phyloP scores from a whole-genome alignment of 1,140 invertebrate species.

The Pachypeltis micranthus region DNA sequence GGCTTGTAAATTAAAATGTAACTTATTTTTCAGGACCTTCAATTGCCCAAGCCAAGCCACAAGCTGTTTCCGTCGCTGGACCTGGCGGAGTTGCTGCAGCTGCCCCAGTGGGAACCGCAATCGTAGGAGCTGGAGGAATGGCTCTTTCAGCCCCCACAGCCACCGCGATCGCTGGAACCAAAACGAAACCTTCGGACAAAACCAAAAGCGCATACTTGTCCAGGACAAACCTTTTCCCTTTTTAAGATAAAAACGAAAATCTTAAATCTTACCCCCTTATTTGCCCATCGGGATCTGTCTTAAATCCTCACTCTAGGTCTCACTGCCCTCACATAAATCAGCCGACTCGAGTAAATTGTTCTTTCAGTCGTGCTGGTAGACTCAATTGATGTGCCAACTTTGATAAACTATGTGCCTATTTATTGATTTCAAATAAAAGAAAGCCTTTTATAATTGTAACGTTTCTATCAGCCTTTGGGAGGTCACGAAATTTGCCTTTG shows the following conservation, averaged over 20 bases:
- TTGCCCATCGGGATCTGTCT: no score
- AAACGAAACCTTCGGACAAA: constrained; percentile 21
- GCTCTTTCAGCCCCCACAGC: constrained; percentile 38
- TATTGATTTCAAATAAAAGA: neutral
- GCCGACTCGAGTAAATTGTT: neutral
- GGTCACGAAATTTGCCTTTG: no score
- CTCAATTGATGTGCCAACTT: neutral
- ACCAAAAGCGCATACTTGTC: constrained; percentile 15
- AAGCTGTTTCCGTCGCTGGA: constrained; percentile 38
- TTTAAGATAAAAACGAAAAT: constrained; percentile 11
- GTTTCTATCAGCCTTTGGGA: no score
- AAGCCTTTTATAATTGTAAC: neutral
- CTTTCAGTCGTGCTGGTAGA: neutral
- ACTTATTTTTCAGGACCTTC: constrained; percentile 29
- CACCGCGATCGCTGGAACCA: constrained; percentile 37
- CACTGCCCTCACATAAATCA: no score
- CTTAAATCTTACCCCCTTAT: no score
- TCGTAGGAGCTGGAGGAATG: constrained; percentile 37
- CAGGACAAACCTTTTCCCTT: constrained; percentile 13
- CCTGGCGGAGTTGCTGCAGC: constrained; percentile 37
- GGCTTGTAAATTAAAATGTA: no score
- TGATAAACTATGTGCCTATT: neutral
- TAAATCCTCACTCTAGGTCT: no score
- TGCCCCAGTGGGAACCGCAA: constrained; percentile 35
- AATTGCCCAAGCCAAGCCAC: constrained; percentile 36